Conservation (phyloP, 1,140 invertebrate species). For the Lasioglossum albipes region DNA sequence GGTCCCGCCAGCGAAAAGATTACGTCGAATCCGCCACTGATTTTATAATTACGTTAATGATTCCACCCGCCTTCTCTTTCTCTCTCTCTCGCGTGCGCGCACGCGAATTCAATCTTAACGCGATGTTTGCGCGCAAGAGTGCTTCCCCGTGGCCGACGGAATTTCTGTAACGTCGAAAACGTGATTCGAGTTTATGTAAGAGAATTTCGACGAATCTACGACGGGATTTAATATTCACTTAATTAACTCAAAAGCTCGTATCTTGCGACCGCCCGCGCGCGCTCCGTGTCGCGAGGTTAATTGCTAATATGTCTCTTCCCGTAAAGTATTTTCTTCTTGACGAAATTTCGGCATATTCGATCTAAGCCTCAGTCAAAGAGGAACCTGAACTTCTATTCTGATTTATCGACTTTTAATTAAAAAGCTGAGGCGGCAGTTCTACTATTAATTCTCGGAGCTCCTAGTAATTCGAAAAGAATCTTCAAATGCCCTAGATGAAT, state of each 20-base stretch:
- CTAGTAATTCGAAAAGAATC: too few relatives aligned
- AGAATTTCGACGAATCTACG: conserved; percentile 18
- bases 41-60: conserved; percentile 27
- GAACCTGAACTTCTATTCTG: too few relatives aligned
- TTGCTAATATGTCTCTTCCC: neutral
- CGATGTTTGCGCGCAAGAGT: neutral
- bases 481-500: too few relatives aligned
- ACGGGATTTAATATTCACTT: conserved; percentile 21
- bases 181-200: conserved; percentile 15
- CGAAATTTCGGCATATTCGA: too few relatives aligned
- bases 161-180: conserved; percentile 10
- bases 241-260: conserved; percentile 25
- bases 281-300: conserved; percentile 4
- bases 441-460: too few relatives aligned
- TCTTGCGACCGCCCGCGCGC: too few relatives aligned
- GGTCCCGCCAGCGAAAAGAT: neutral
- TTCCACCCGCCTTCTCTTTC: too few relatives aligned
- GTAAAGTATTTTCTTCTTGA: neutral
- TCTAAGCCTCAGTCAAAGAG: too few relatives aligned
- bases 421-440: too few relatives aligned
- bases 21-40: neutral
- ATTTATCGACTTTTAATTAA: too few relatives aligned
- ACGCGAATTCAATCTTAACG: conserved; percentile 24
- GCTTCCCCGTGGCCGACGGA: neutral
- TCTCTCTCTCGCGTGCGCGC: too few relatives aligned